These are phyloP conservation scores for Rhabdornis inornatus DNA, from an alignment of 2,113 vertebrate genomes.

Conservation along the genomic window DNA sequence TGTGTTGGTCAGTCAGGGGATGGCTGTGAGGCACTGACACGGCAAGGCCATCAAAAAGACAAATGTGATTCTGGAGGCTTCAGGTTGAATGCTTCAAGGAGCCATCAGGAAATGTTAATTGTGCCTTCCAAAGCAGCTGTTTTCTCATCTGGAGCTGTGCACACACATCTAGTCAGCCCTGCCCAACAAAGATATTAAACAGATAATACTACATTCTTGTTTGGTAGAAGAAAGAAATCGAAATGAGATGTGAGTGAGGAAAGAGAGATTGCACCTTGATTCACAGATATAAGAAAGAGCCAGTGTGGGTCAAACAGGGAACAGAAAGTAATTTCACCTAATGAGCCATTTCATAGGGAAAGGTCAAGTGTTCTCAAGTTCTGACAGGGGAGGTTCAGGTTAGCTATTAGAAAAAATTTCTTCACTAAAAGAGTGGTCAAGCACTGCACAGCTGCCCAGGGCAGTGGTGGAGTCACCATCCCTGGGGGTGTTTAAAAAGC, in stretches of 20 bases:
- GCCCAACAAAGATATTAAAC: neutral
- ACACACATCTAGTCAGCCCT: neutral
- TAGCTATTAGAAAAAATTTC: neutral
- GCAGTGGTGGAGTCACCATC: neutral
- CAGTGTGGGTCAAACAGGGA: neutral
- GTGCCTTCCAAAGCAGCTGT: neutral
- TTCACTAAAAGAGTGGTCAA: neutral
- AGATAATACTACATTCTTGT: neutral
- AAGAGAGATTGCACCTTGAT: neutral
- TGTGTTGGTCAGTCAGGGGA: neutral
- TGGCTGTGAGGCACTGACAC: neutral
- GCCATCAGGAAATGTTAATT: neutral
- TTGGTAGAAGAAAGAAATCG: neutral
- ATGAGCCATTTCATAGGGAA: neutral
- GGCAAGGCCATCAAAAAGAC: neutral
- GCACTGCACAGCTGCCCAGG: neutral
- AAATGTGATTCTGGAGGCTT: neutral
- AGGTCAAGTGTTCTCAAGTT: neutral
- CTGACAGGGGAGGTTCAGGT: neutral
- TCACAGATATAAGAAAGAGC: accelerated
- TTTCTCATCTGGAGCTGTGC: neutral
- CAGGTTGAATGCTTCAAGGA: neutral
- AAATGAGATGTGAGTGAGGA: neutral
- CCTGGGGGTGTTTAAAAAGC: neutral
- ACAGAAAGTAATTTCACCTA: neutral